A percentile compares a stretch with the other conserved stretches of the same genome.
phyloP scores from a whole-genome alignment of 2,888 invertebrate species.

The Hirtodrosophila histrioides region DNA sequence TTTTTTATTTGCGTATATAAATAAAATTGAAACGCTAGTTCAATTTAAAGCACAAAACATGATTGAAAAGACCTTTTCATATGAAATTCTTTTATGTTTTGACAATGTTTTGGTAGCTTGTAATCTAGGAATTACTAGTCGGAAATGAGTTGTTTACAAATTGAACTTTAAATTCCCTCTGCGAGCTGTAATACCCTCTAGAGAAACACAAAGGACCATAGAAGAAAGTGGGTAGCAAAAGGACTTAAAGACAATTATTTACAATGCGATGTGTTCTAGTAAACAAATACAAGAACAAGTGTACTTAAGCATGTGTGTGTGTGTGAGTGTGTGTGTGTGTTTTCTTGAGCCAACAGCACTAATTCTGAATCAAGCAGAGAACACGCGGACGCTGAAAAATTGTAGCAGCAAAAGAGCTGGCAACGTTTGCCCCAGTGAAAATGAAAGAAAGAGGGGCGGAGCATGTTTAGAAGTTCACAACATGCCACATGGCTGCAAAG shows the following conservation, averaged over 20 bases:
- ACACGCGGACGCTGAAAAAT: conserved; percentile 36
- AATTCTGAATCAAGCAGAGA: conserved; percentile 52
- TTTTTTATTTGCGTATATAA: too few species aligned
- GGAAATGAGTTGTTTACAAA: too few species aligned
- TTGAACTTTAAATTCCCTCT: too few species aligned
- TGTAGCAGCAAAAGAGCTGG: conserved; percentile 24
- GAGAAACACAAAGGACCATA: conserved; percentile 4
- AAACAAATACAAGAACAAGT: conserved; percentile 30
- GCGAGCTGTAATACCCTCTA: not conserved
- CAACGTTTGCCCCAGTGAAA: conserved; percentile 12
- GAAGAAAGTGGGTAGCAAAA: conserved; percentile 26
- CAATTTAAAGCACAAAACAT: too few species aligned
- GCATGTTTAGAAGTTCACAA: conserved; percentile 15
- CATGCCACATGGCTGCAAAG: conserved; percentile 64
- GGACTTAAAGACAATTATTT: conserved; percentile 42
- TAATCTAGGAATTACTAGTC: too few species aligned
- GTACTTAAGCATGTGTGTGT: conserved; percentile 1
- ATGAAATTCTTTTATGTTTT: too few species aligned
- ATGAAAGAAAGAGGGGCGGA: conserved; percentile 17
- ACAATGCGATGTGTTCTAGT: conserved; percentile 35
- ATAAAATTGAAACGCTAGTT: too few species aligned
- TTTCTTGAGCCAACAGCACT: conserved; percentile 54
- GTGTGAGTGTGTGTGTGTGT: conserved; percentile 6
- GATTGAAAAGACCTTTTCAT: too few species aligned
- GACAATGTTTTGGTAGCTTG: too few species aligned